Percentiles rank a stretch among this genome's conserved stretches.
phyloP scores from a whole-genome alignment of 2,113 vertebrate species.

The Conger conger region DNA sequence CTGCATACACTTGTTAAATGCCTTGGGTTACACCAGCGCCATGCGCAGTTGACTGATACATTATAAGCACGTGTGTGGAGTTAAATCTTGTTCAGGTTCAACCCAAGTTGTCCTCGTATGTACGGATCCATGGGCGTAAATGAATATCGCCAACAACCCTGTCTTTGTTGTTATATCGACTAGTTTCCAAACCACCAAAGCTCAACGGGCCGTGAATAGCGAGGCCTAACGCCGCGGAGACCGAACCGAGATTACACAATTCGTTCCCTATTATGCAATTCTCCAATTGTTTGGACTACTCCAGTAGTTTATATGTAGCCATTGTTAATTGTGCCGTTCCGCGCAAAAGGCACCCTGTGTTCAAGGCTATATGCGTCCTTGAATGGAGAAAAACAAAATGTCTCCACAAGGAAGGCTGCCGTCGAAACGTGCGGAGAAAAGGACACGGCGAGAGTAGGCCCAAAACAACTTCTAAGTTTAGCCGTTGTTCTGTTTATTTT shows the following conservation, averaged over 20 bases:
- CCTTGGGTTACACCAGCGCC: too few species aligned
- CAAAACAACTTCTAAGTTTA: neutral
- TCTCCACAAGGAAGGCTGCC: neutral
- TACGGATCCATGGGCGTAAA: neutral
- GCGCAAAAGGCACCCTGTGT: neutral
- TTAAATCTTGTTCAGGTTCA: too few species aligned
- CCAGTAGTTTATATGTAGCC: neutral
- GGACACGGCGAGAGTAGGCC: neutral
- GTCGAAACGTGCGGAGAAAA: neutral
- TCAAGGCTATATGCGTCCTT: neutral
- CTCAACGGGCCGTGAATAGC: neutral
- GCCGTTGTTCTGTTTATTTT: neutral
- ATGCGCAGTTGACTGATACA: too few species aligned
- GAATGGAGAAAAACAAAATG: neutral
- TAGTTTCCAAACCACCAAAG: neutral
- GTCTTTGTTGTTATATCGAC: neutral
- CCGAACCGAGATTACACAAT: neutral
- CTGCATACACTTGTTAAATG: neutral
- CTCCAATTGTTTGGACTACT: neutral
- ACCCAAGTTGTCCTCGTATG: neutral
- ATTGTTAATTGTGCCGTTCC: neutral
- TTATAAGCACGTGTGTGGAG: too few species aligned
- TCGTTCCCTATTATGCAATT: neutral
- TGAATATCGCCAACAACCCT: neutral
- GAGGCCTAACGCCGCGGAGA: neutral